These are phyloP conservation scores for Pollenia griseotomentosa DNA, from an alignment of 2,888 invertebrate genomes.

Conservation along the genomic window DNA sequence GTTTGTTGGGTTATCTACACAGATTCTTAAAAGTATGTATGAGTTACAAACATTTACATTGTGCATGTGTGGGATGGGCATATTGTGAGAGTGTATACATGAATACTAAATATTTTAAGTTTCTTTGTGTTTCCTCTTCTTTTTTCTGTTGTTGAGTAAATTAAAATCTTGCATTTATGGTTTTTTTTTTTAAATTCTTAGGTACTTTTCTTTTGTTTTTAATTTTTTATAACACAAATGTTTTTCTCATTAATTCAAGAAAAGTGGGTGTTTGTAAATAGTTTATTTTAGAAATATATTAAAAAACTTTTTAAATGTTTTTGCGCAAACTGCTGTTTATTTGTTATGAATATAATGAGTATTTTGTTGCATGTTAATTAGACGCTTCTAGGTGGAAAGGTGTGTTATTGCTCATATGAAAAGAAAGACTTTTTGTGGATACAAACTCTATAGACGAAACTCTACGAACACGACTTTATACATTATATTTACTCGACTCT, in stretches of 20 bases:
- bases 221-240: background rate
- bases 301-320: constrained; percentile 15
- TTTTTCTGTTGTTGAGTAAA: background rate
- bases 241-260: constrained; percentile 8
- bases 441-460: too few relatives aligned
- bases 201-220: background rate
- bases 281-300: constrained; percentile 12
- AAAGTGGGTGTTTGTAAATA: constrained; percentile 6
- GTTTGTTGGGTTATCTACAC: constrained; percentile 1
- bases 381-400: background rate
- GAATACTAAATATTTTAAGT: constrained; percentile 8
- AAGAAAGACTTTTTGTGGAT: too few relatives aligned
- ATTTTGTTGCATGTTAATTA: constrained; percentile 10
- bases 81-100: background rate
- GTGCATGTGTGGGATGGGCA: background rate
- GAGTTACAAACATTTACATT: background rate
- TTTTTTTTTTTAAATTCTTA: background rate
- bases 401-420: background rate
- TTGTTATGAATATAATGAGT: background rate
- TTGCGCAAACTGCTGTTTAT: background rate
- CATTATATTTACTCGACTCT: too few relatives aligned
- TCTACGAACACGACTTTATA: too few relatives aligned
- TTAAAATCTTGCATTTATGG: constrained; percentile 45
- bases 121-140: background rate
- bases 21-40: background rate